A percentile compares a stretch with the other conserved stretches of the same genome.
Conservation (phyloP, 2,888 invertebrate species). For the Pharmacophagus antenor region DNA sequence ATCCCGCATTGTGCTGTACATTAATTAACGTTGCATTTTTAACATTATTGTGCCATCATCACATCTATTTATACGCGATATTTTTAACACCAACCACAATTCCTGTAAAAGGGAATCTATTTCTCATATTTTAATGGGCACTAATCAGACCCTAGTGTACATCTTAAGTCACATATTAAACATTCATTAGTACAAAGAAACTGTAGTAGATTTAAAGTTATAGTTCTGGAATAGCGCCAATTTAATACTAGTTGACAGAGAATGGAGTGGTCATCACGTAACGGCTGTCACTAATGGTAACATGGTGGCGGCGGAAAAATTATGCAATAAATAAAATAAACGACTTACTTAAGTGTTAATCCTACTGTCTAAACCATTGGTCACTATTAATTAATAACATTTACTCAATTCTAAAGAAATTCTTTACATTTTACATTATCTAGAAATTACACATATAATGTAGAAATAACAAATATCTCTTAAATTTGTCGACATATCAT, state of each 20-base stretch:
- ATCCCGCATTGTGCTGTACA: too few species aligned
- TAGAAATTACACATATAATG: too few species aligned
- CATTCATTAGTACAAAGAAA: slow-evolving; percentile 28
- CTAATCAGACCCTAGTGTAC: neutral
- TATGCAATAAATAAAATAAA: slow-evolving; percentile 28
- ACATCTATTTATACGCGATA: too few species aligned
- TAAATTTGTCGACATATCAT: too few species aligned
- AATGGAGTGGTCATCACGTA: slow-evolving; percentile 30
- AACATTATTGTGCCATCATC: too few species aligned
- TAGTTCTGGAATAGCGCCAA: slow-evolving; percentile 30
- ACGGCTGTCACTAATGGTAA: slow-evolving; percentile 31
- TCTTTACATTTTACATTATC: too few species aligned
- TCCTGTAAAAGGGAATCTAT: too few species aligned
- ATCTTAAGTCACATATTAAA: slow-evolving; percentile 20
- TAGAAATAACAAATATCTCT: too few species aligned
- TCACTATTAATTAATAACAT: neutral
- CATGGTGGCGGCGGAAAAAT: slow-evolving; percentile 23
- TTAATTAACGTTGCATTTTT: too few species aligned
- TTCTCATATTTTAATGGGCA: too few species aligned
- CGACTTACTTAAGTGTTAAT: slow-evolving; percentile 17
- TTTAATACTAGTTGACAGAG: slow-evolving; percentile 30
- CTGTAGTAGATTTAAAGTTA: slow-evolving; percentile 28
- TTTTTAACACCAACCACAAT: too few species aligned
- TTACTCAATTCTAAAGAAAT: neutral
- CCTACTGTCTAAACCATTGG: neutral